Evolutionary conservation across 2,888 invertebrate species (phyloP), one percentile per base, ranked within the genome.

Genomic region (Rutpela maculata): DNA sequence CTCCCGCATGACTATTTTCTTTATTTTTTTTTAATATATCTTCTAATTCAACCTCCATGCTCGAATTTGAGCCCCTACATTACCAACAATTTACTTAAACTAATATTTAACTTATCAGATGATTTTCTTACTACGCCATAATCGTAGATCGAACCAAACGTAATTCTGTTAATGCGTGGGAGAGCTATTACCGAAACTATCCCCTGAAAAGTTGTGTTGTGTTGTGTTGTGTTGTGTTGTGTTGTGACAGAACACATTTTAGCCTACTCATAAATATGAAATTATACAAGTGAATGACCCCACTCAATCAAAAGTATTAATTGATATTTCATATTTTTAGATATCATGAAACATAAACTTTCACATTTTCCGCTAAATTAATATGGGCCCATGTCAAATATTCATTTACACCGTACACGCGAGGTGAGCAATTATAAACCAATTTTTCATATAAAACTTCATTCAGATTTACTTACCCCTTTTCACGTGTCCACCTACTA

Each of bases 341-440:
- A n/a, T 50, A 50, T 50, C 50, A 50, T 50, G 50, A 50, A n/a
- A n/a, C 15, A 50, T n/a, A 50, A 50, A 50, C 50, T n/a, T 15
- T n/a, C 50, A 50, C n/a, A 50, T 63, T 63, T 63, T 38, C 18
- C 65, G 9, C 19, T 65, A 26, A 43, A 65, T 65, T 65, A 43
- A 43, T 19, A 15, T 12, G 6, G 10, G 19, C 18, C 17, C 43
- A 22, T 31, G 38, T 65, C 43, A 43, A 38, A 65, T 65, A 65
- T 38, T 43, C 12, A 19, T 17, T 65, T 43, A 43, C 22, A 65
- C n/a, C 1, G 19, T 43, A 43, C 65, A 65, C 65, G 65, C 65
- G 43, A 65, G 19, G 18, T 19, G 43, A 43, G 19, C 65, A 65
- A 65, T 65, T 65, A 65, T 65, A 43, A 65, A 65, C 19, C 43